Evolutionary conservation across 30 jellyfish, hydroid and myxozoan species (phyloP), one percentile per base, ranked within the genome.

Genomic region (Hydractinia symbiolongicarpus): DNA sequence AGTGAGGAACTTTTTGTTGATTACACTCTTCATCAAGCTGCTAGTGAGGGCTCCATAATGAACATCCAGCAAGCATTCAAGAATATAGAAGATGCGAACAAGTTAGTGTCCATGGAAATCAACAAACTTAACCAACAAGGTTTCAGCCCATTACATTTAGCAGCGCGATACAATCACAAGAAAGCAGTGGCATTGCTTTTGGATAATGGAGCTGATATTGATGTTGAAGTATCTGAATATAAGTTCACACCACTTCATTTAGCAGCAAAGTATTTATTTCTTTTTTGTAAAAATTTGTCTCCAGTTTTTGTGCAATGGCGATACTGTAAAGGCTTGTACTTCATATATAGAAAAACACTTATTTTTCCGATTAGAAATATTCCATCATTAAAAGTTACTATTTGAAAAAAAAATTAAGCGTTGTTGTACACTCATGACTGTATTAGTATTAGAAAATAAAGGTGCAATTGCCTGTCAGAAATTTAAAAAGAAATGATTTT

Each of bases 91-190:
- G 54, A 58, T 21, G 75, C 14, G 17, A 53, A 55, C 9, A 21
- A 30, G 9, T n/a, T 8, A 14, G 66, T 58, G 8, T 15, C 7
- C 16, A 52, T 88, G 11, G 94, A 81, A 50, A 74, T 91, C 55
- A 89, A 91, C 14, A 17, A 9, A 9, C 53, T 57, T 9, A 93
- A 91, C 64, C 20, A 62, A 2, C 93, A 91, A 19, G 98, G 96
- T 62, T 81, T 82, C 50, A 70, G 94, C 55, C 89, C 98, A 6
- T 84, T 91, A 15, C 98, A 91, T 75, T 90, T 86, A 68, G 98
- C 98, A 6, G 91, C 98, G 74, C 78, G 89, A 55, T 78, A 81
- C 79, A 91, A 91, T 84, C 78, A 80, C 62, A 71, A 79, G 53
- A 88, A 77, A 15, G 86, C 86, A 11, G 67, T 88, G 8, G 68